Evolutionary conservation across 2,888 invertebrate species (phyloP).

Genomic region (Synanthedon tipuliformis): DNA sequence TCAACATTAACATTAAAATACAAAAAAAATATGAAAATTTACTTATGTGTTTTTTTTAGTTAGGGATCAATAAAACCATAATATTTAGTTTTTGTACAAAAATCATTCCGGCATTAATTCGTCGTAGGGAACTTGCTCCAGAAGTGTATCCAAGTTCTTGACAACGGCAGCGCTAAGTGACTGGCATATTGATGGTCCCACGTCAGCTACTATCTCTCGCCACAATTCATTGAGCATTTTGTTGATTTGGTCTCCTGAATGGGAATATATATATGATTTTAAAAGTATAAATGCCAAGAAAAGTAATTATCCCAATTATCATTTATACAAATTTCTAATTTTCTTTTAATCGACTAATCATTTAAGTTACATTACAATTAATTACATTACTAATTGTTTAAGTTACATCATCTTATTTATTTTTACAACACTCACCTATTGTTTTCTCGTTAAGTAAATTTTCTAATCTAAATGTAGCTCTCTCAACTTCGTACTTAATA

Average conservation of each 20-base stretch:
- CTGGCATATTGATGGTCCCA: slow-evolving; percentile 38
- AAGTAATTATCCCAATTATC: too few species aligned
- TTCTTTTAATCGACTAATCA: not conserved
- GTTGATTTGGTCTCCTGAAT: slow-evolving; percentile 46
- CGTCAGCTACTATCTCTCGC: slow-evolving; percentile 39
- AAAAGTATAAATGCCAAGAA: too few species aligned
- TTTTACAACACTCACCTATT: slow-evolving; percentile 24
- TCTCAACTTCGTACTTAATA: slow-evolving; percentile 43
- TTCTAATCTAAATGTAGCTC: slow-evolving; percentile 36
- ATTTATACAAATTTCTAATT: too few species aligned
- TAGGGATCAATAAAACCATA: not conserved
- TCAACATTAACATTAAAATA: too few species aligned
- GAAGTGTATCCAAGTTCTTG: slow-evolving; percentile 30
- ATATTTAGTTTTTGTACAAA: not conserved
- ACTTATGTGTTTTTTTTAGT: too few species aligned
- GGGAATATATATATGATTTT: too few species aligned
- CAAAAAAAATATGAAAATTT: too few species aligned
- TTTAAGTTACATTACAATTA: too few species aligned
- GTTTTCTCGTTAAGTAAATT: slow-evolving; percentile 43
- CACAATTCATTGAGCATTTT: slow-evolving; percentile 43
- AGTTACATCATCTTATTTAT: too few species aligned
- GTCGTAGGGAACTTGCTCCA: slow-evolving; percentile 43
- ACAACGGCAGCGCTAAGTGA: slow-evolving; percentile 34
- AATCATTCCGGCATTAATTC: slow-evolving; percentile 36
- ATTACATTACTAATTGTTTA: too few species aligned